Evolutionary conservation across 2,797 vertebrate species (phyloP).

Genomic region (Amazonetta brasiliensis): DNA sequence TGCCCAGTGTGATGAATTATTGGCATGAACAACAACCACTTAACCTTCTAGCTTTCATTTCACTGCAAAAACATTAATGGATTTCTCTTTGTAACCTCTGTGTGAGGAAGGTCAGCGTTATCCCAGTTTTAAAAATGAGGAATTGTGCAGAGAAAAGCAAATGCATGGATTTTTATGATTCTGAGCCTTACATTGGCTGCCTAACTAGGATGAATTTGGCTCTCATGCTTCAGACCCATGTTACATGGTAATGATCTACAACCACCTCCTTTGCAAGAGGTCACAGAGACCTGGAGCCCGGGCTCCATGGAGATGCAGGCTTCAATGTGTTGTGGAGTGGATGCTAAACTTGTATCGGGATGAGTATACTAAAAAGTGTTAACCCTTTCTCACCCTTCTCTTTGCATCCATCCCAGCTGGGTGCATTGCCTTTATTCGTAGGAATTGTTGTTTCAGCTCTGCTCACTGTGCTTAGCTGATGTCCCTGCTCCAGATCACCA

Average conservation of each 20-base stretch:
- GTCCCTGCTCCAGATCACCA: neutral
- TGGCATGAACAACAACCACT: conserved; percentile 12
- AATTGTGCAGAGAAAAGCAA: conserved; percentile 17
- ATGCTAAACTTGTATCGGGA: neutral
- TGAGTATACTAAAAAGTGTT: neutral
- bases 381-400: neutral
- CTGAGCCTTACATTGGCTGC: neutral
- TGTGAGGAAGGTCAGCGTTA: conserved; percentile 8
- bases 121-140: conserved; percentile 12
- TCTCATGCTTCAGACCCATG: neutral
- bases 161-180: neutral
- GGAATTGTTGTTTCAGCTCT: neutral
- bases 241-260: neutral
- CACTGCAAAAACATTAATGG: conserved; percentile 44
- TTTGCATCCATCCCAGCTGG: neutral
- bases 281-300: neutral
- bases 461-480: neutral
- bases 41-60: conserved; percentile 56
- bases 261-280: neutral
- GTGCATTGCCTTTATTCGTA: rapidly evolving
- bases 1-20: conserved; percentile 26
- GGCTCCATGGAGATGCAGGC: rapidly evolving
- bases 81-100: conserved; percentile 12
- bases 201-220: neutral
- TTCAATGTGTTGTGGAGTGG: neutral